These are phyloP conservation scores for Conger conger DNA, from an alignment of 2,113 vertebrate species.

Conservation along the genomic window DNA sequence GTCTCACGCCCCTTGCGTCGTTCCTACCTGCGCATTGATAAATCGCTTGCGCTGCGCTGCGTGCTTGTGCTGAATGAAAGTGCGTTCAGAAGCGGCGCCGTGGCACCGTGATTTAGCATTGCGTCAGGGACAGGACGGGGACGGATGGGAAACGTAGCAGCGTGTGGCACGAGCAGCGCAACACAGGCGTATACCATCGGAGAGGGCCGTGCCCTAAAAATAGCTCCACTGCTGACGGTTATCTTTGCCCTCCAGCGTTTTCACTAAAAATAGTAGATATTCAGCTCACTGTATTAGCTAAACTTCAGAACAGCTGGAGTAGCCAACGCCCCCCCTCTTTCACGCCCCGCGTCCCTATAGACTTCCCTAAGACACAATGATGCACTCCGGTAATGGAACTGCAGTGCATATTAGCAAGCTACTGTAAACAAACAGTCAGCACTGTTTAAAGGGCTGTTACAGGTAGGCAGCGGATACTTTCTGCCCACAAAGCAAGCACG, in stretches of 20 bases:
- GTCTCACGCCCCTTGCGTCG: constrained; percentile 20
- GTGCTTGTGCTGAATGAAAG: constrained; percentile 1
- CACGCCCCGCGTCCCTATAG: background rate
- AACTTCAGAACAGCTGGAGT: background rate
- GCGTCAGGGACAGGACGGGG: background rate
- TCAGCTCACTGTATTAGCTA: background rate
- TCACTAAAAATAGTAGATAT: constrained; percentile 22
- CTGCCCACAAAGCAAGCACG: constrained; percentile 12
- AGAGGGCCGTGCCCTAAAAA: constrained; percentile 25
- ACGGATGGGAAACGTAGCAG: background rate
- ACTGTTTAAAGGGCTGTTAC: constrained; percentile 14
- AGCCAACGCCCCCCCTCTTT: background rate
- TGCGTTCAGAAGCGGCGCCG: background rate
- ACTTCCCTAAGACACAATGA: background rate
- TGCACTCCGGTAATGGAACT: background rate
- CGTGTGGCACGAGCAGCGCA: background rate
- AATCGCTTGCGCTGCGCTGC: background rate
- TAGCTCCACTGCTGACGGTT: constrained; percentile 20
- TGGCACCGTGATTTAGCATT: constrained; percentile 11
- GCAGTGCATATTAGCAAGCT: constrained; percentile 5
- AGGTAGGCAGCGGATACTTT: constrained; percentile 7
- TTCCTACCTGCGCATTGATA: background rate
- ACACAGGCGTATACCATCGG: background rate
- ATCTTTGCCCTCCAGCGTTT: constrained; percentile 15
- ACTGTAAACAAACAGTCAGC: constrained; percentile 7